phyloP scores from a whole-genome alignment of 2,888 invertebrate species.

The Lepidochrysops patricia region DNA sequence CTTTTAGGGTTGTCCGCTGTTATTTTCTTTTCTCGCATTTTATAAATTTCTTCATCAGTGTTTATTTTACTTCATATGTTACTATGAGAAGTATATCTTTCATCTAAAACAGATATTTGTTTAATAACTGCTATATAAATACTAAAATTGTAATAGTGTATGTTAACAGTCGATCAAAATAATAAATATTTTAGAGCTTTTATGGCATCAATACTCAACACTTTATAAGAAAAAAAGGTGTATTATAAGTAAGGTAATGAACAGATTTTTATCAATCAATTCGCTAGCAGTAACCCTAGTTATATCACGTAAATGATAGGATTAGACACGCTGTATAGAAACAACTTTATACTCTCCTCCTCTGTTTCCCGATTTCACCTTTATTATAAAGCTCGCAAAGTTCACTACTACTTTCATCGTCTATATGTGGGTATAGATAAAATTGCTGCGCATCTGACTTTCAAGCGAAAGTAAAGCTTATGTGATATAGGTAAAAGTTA shows the following conservation, averaged over 20 bases:
- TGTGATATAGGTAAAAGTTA: conserved; percentile 41
- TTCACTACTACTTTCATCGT: conserved; percentile 25
- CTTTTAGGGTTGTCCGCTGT: conserved; percentile 1
- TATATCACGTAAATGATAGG: conserved; percentile 65
- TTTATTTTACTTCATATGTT: too few species aligned
- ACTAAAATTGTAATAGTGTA: too few species aligned
- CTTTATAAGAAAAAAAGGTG: too few species aligned
- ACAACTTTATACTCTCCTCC: conserved; percentile 29
- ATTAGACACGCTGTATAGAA: conserved; percentile 33
- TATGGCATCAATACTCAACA: too few species aligned
- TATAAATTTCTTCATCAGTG: too few species aligned
- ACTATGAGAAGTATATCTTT: too few species aligned
- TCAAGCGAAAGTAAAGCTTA: conserved; percentile 59
- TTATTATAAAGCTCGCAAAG: conserved; percentile 32
- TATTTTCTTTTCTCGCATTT: not conserved
- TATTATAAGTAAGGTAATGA: too few species aligned
- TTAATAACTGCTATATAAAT: too few species aligned
- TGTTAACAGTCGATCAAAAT: too few species aligned
- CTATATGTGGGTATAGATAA: conserved; percentile 31
- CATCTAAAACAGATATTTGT: too few species aligned
- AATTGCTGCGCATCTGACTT: conserved; percentile 34
- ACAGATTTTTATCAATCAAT: not conserved
- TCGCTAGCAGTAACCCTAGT: conserved; percentile 31
- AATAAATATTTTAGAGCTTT: too few species aligned
- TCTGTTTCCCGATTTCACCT: conserved; percentile 29